Base-by-base conservation (phyloP, 2,888 invertebrate species). In the Agriopis leucophaearia region DNA sequence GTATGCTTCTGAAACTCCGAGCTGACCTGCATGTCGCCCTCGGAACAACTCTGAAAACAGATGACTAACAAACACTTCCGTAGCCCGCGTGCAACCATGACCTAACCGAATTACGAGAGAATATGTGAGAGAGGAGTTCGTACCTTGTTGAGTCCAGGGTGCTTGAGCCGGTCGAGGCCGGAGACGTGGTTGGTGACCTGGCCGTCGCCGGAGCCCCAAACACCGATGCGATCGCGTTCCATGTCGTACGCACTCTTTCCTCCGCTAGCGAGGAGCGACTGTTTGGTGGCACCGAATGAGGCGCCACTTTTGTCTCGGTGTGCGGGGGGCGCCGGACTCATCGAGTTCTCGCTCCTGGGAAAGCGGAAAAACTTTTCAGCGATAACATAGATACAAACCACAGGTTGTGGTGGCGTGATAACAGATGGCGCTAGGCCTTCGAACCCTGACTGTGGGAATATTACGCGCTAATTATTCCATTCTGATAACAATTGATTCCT, bases 81-180 rank as follows among this genome's bases (percentile, higher is more conserved):
- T 73, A 71, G 70, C 73, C 78, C 64, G 74, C 74, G 72, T 73
- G 73, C 78, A 86, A 86, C 86, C 87, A 87, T 87, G 86, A 89
- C 88, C 88, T 88, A 86, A 81, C 78, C 78, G 70, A 82, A 85
- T 81, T 75, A 79, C 70, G 71, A 74, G 76, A 74, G 77, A 8
- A 35, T 8, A 18, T 73, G 51, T 48, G 16, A 67, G 68, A 42
- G 35, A 16, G 1, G 0, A 16, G 10, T 13, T 72, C 83, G 77
- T 86, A 96, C 96, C 96, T 96, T 96, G 86, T 96, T 96, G 10
- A 96, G 92, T 66, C 95, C 94, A 2, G 96, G 96, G 83, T 96
- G 95, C 70, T 95, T 94, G 54, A 96, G 91, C 73, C 95, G 95
- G 87, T 96, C 96, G 73, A 96, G 92, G 65, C 96, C 96, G 64